These are phyloP conservation scores for Drosophila equinoxialis DNA, from an alignment of 1,140 invertebrate genomes.

Conservation along the genomic window DNA sequence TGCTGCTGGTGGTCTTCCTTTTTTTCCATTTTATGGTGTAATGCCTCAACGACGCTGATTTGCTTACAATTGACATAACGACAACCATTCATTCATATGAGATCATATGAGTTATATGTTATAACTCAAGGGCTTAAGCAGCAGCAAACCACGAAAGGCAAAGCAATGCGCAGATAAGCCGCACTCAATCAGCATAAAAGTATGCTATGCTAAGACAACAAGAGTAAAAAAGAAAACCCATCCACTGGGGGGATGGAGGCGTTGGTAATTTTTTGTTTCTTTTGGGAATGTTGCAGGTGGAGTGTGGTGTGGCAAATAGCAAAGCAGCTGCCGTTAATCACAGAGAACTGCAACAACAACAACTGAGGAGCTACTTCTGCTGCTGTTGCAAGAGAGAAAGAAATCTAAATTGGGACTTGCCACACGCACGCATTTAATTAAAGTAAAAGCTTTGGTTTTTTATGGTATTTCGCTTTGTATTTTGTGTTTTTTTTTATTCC, in stretches of 20 bases:
- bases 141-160: slow-evolving; percentile 17
- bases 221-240: slow-evolving; percentile 13
- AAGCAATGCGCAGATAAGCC: slow-evolving; percentile 64
- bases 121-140: slow-evolving; percentile 41
- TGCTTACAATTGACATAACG: slow-evolving; percentile 80
- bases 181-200: slow-evolving; percentile 79
- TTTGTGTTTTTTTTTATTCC: slow-evolving; percentile 20
- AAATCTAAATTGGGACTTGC: slow-evolving; percentile 70
- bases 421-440: slow-evolving; percentile 79
- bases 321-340: slow-evolving; percentile 70
- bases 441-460: slow-evolving; percentile 75
- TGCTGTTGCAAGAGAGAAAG: slow-evolving; percentile 44
- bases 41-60: slow-evolving; percentile 70
- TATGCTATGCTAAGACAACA: slow-evolving; percentile 48
- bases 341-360: slow-evolving; percentile 37
- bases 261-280: not conserved
- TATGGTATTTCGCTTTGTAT: slow-evolving; percentile 17
- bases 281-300: not conserved
- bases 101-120: slow-evolving; percentile 74
- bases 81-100: slow-evolving; percentile 31
- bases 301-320: not conserved
- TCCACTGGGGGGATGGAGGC: slow-evolving; percentile 10
- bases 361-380: not conserved
- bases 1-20: slow-evolving; percentile 22
- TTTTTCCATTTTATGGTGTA: slow-evolving; percentile 43